These are phyloP conservation scores for Drosophila santomea DNA, from an alignment of 1,140 invertebrate genomes.

Conservation along the genomic window DNA sequence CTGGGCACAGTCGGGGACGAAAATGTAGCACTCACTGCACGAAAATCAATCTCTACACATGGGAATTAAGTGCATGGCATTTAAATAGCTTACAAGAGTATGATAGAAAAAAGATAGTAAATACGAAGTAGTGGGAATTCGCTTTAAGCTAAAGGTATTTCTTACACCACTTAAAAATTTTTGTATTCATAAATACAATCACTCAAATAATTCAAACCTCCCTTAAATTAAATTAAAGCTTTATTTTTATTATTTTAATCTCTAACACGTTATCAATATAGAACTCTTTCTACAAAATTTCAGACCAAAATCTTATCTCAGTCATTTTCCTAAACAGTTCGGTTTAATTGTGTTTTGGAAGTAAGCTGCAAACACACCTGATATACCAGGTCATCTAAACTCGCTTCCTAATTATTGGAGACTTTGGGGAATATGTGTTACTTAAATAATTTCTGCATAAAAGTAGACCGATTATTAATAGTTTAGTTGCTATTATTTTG, in stretches of 20 bases:
- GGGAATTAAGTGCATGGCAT: no score
- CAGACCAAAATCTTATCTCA: background rate
- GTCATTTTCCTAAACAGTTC: background rate
- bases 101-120: no score
- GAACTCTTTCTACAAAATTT: background rate
- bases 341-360: background rate
- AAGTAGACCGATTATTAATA: background rate
- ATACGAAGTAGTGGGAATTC: no score
- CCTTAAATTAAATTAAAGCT: no score
- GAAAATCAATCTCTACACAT: background rate
- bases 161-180: no score
- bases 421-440: background rate
- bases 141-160: no score
- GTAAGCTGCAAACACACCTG: background rate
- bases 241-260: background rate
- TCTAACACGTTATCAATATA: background rate
- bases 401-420: no score
- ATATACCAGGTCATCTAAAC: no score
- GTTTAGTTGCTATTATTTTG: background rate
- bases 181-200: no score
- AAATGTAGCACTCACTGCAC: background rate
- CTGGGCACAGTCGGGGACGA: conserved; percentile 12
- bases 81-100: no score
- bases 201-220: no score
- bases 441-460: background rate